Percentiles rank a stretch among this genome's conserved stretches.
These are phyloP conservation scores for Petrophora chlorosata DNA, from an alignment of 2,888 invertebrate species.

Conservation along the genomic window DNA sequence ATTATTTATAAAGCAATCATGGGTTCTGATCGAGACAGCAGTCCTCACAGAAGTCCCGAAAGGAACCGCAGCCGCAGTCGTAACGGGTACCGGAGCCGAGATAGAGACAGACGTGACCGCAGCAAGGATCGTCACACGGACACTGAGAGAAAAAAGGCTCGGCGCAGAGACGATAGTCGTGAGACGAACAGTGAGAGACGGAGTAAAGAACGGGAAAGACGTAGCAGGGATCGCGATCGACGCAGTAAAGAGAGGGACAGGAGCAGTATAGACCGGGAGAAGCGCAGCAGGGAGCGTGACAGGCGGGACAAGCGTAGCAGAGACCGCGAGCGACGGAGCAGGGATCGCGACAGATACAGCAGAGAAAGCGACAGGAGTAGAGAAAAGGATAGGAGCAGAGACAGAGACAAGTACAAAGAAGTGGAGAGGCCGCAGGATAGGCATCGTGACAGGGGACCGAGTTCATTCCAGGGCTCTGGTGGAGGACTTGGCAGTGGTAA, in stretches of 20 bases:
- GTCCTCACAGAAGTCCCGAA: slow-evolving; percentile 41
- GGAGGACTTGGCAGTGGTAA: slow-evolving; percentile 64
- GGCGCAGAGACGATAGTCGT: slow-evolving; percentile 5
- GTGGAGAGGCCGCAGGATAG: slow-evolving; percentile 22
- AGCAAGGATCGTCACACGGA: slow-evolving; percentile 26
- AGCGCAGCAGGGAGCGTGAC: background rate
- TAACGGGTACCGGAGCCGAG: slow-evolving; percentile 37
- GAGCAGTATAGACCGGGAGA: slow-evolving; percentile 7
- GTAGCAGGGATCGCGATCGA: slow-evolving; percentile 27
- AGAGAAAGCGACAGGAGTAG: slow-evolving; percentile 28
- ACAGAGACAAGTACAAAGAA: slow-evolving; percentile 21
- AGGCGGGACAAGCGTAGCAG: slow-evolving; percentile 1
- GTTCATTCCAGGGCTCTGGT: slow-evolving; percentile 48
- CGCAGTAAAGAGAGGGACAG: slow-evolving; percentile 16
- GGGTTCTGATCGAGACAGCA: slow-evolving; percentile 44
- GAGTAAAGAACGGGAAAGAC: slow-evolving; percentile 33
- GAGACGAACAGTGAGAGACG: slow-evolving; percentile 19
- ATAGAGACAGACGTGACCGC: slow-evolving; percentile 33
- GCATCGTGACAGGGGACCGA: slow-evolving; percentile 49
- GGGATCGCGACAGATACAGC: slow-evolving; percentile 1
- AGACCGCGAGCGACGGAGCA: slow-evolving; percentile 1
- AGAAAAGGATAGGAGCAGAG: slow-evolving; percentile 26
- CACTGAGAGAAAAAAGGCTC: slow-evolving; percentile 12
- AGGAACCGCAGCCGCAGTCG: slow-evolving; percentile 47
- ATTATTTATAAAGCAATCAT: slow-evolving; percentile 3